Percentiles rank a stretch among this genome's conserved stretches.
Evolutionary conservation across 2,113 vertebrate genomes (phyloP).

Genomic region (Camelus bactrianus): DNA sequence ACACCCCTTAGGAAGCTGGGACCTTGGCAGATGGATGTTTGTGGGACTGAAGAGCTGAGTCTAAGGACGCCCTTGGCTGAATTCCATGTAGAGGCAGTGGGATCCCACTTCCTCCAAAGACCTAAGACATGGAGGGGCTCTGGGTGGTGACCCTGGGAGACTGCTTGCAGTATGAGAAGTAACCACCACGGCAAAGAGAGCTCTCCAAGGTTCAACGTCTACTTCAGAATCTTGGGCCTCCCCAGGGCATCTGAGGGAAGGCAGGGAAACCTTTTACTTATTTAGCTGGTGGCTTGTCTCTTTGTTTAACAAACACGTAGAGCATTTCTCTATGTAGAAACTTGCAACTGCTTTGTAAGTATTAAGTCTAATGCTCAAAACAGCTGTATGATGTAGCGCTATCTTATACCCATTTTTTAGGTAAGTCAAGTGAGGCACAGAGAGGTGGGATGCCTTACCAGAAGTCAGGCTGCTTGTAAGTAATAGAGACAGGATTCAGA

Average conservation of each 20-base stretch:
- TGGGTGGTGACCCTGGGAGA: not conserved
- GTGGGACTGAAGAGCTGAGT: not conserved
- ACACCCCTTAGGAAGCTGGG: not conserved
- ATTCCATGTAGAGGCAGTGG: not conserved
- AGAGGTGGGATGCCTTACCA: not conserved
- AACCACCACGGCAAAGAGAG: not conserved
- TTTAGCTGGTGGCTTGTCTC: not conserved
- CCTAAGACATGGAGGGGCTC: too few relatives aligned
- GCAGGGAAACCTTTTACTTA: not conserved
- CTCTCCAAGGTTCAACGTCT: not conserved
- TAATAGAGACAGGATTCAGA: not conserved
- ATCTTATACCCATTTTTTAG: not conserved
- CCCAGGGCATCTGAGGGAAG: not conserved
- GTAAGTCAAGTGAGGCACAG: not conserved
- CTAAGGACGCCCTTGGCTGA: not conserved
- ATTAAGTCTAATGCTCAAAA: not conserved
- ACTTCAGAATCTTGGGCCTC: not conserved
- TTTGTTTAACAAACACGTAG: not conserved
- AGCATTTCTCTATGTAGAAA: not conserved
- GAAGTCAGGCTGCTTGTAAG: not conserved
- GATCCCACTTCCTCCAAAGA: not conserved
- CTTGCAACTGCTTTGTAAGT: not conserved
- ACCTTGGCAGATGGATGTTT: not conserved
- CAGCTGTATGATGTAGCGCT: not conserved
- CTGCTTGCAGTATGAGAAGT: not conserved